These are phyloP conservation scores for Aurelia sp. DNA, from an alignment of 30 jellyfish, hydroid and myxozoan species.

Conservation along the genomic window DNA sequence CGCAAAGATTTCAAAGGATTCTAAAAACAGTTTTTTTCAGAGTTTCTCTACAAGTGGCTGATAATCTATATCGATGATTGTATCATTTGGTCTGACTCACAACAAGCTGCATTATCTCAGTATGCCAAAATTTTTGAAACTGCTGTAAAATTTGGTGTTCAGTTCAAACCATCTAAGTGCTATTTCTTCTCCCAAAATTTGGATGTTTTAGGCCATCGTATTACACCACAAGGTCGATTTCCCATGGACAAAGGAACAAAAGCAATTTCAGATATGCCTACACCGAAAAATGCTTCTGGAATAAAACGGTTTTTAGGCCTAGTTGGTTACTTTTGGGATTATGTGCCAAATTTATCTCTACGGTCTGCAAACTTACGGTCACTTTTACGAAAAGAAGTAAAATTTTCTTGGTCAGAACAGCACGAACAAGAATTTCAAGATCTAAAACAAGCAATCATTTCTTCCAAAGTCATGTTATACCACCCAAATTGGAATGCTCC, in stretches of 20 bases:
- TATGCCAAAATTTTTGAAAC: constrained; percentile 2
- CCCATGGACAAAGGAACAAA: constrained; percentile 3
- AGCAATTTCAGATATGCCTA: constrained; percentile 1
- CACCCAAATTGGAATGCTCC: constrained; percentile 21
- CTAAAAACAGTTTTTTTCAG: constrained; percentile 35
- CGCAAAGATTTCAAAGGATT: constrained; percentile 11
- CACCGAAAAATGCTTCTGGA: not conserved
- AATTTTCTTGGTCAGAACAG: not conserved
- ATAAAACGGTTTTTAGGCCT: constrained; percentile 17
- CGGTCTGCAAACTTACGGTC: not conserved
- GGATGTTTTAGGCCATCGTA: constrained; percentile 27
- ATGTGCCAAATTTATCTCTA: constrained; percentile 6
- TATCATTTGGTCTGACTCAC: constrained; percentile 8
- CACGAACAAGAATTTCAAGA: constrained; percentile 4
- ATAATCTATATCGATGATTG: constrained; percentile 31
- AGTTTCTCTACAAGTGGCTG: constrained; percentile 38
- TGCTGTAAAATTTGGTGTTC: constrained; percentile 30
- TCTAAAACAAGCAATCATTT: constrained; percentile 9
- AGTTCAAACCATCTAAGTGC: constrained; percentile 38
- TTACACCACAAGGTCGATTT: constrained; percentile 35
- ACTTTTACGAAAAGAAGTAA: not conserved
- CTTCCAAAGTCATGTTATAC: constrained; percentile 14
- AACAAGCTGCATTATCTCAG: not conserved
- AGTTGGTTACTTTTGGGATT: constrained; percentile 28
- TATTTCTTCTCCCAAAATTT: not conserved